Evolutionary conservation across 2,888 invertebrate species (phyloP), one percentile per base, ranked within the genome.

Genomic region (Hyles lineata): DNA sequence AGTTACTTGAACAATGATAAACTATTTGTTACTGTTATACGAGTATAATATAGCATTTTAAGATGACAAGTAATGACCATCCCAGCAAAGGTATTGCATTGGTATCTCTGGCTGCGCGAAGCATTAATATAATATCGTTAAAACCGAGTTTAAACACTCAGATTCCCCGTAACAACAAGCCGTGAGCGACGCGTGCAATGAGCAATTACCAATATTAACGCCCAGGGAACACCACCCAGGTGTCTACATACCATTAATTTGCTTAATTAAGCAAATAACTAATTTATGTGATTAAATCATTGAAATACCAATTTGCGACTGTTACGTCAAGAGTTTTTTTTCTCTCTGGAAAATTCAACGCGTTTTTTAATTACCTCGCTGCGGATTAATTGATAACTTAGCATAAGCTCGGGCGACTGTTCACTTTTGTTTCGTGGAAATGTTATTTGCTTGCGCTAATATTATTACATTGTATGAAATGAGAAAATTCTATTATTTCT

Each of bases 191-290:
- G 50, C 61, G 59, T 15, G 61, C 67, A 50, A 43, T 71, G 52
- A 72, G 76, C 77, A 78, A 80, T 82, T 79, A 79, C 73, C 74
- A 74, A 78, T 77, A 79, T 77, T 79, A 78, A 80, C 76, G 72
- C 74, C 75, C 43, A 67, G 80, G 80, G 80, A 75, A 67, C 50
- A 58, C 35, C 55, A 32, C 75, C 70, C 62, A 55, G 70, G n/a
- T 69, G 71, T 70, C 70, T 21, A 50, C 35, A 71, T 32, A 61
- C 43, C 72, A 78, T 80, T 81, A 79, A 81, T 80, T 79, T 78
- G 77, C 79, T 79, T 82, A 78, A 82, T 82, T 79, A 82, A 76
- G 77, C 77, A 79, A 80, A 84, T 82, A 81, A 80, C 80, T 82
- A 82, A 84, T 83, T 79, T 76, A 78, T 75, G 75, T 79, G 80